Conservation (phyloP, 2,113 vertebrate species). For the Amphilophus citrinellus region DNA sequence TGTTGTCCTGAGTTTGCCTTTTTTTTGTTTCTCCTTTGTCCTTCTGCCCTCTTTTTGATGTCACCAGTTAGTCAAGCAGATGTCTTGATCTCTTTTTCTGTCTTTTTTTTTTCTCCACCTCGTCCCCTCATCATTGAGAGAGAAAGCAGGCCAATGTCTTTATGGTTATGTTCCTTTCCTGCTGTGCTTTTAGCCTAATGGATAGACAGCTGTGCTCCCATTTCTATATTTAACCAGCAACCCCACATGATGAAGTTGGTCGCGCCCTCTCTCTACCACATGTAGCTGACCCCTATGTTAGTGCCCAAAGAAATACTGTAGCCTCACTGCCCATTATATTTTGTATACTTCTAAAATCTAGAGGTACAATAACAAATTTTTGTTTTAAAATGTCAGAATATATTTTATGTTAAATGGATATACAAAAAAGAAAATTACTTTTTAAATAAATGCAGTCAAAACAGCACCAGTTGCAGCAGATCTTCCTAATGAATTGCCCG, state of each 20-base stretch:
- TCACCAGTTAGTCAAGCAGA: background rate
- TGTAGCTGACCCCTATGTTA: slow-evolving; percentile 26
- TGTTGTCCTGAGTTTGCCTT: background rate
- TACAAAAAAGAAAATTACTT: background rate
- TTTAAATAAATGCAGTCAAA: background rate
- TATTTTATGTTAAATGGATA: background rate
- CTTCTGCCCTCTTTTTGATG: background rate
- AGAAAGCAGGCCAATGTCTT: slow-evolving; percentile 23
- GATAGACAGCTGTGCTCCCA: slow-evolving; percentile 75
- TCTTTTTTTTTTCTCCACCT: background rate
- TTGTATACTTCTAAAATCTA: background rate
- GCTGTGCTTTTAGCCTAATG: slow-evolving; percentile 74
- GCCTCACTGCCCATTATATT: background rate
- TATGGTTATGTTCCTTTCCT: slow-evolving; percentile 8
- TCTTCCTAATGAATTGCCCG: background rate
- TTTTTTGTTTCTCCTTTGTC: background rate
- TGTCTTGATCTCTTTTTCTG: background rate
- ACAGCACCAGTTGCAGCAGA: background rate
- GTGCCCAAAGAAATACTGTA: background rate
- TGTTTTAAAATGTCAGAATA: background rate
- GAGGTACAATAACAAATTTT: background rate
- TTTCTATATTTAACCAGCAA: slow-evolving; percentile 76
- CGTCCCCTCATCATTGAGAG: background rate
- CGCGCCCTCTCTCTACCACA: slow-evolving; percentile 29
- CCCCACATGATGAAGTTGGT: slow-evolving; percentile 62